Conservation (phyloP, 2,888 invertebrate species). For the Aleiodes testaceus region DNA sequence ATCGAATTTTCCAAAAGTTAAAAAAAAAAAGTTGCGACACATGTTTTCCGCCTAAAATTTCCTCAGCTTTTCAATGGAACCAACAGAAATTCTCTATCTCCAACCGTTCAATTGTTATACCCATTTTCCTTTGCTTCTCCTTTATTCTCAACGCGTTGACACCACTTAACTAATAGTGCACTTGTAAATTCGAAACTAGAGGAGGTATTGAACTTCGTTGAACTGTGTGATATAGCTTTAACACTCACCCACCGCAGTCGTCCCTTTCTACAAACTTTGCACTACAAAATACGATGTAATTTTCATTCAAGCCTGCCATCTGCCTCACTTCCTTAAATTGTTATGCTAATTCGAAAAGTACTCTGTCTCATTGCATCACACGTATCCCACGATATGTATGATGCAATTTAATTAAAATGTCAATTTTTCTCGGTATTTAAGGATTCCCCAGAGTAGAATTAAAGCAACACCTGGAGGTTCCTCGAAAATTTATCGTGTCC, state of each 20-base stretch:
- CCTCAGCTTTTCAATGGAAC: too few relatives aligned
- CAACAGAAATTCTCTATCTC: too few relatives aligned
- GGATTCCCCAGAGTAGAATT: too few relatives aligned
- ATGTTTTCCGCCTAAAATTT: too few relatives aligned
- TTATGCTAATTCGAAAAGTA: conserved; percentile 24
- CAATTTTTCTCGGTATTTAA: too few relatives aligned
- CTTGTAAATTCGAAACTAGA: conserved; percentile 11
- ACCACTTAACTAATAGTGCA: conserved; percentile 1
- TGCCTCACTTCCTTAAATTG: conserved; percentile 1
- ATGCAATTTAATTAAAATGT: too few relatives aligned
- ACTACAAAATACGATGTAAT: conserved; percentile 10
- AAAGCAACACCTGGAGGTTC: too few relatives aligned
- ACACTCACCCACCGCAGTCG: not conserved
- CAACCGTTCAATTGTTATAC: too few relatives aligned
- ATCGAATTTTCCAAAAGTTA: too few relatives aligned
- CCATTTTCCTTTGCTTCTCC: not conserved
- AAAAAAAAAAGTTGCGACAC: too few relatives aligned
- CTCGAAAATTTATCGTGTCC: too few relatives aligned
- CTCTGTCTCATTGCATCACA: conserved; percentile 8
- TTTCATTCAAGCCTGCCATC: not conserved
- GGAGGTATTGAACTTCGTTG: not conserved
- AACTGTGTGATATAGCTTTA: not conserved
- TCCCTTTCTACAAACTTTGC: too few relatives aligned
- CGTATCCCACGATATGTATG: not conserved
- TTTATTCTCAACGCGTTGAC: not conserved